Conservation (phyloP, 1,140 invertebrate genomes). For the Neuroterus valhalla region DNA sequence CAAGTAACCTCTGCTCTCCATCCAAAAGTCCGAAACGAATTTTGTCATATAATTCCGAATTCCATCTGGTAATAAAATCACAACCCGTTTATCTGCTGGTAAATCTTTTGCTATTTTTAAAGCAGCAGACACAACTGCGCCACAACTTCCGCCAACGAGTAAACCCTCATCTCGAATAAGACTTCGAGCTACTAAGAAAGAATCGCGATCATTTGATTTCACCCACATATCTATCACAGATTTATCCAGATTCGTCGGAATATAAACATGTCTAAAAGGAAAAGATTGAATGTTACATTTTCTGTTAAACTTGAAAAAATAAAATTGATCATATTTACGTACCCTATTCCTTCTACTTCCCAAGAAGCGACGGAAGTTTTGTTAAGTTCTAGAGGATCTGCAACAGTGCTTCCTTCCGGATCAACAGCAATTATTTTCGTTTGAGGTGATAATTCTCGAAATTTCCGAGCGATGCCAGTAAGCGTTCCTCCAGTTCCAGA, state of each 20-base stretch:
- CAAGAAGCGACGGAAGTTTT: constrained; percentile 80
- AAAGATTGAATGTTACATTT: background rate
- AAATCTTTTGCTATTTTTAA: constrained; percentile 87
- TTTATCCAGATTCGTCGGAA: constrained; percentile 91
- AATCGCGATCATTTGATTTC: constrained; percentile 88
- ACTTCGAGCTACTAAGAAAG: constrained; percentile 88
- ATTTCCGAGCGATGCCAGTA: constrained; percentile 88
- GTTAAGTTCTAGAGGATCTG: constrained; percentile 83
- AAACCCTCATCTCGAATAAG: constrained; percentile 95
- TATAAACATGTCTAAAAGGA: constrained; percentile 89
- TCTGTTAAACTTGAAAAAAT: background rate
- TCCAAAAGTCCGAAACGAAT: constrained; percentile 96
- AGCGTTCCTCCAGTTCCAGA: constrained; percentile 95
- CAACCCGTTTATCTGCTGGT: constrained; percentile 88
- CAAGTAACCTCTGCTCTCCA: constrained; percentile 87
- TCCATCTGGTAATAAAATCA: constrained; percentile 94
- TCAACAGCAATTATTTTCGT: constrained; percentile 89
- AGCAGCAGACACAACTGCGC: constrained; percentile 88
- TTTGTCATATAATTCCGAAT: constrained; percentile 99
- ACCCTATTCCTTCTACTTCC: constrained; percentile 88
- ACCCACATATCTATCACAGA: constrained; percentile 90
- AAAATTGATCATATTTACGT: constrained; percentile 33
- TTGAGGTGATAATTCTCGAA: constrained; percentile 84
- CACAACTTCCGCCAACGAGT: constrained; percentile 95
- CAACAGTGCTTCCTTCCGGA: constrained; percentile 91